Base-by-base conservation (phyloP, 2,888 invertebrate species). In the Apamea anceps region DNA sequence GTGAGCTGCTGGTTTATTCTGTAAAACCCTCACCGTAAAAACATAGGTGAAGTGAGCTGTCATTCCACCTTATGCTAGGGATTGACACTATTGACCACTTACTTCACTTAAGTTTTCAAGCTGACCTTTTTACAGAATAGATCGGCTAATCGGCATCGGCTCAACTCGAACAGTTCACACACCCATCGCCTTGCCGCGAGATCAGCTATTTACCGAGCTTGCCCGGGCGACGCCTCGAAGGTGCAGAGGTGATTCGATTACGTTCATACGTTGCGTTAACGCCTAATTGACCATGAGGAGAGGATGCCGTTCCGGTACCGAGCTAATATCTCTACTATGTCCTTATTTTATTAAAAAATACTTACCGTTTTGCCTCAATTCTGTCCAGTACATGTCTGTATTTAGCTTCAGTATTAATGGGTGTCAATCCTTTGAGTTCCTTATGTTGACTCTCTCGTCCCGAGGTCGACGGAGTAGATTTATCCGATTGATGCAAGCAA, bases 291-390 rank as follows among this genome's bases (percentile, higher is more conserved):
- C 13, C 4, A 72, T 21, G 2, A 73, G 15, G 6, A 10, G 28
- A 28, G 15, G 37, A 28, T n/a, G 32, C 45, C 5, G 6, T 45
- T n/a, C 8, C 28, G 0, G n/a, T 66, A 21, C 10, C 32, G 15
- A 45, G 15, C n/a, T 57, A 4, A 25, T 68, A 51, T 51, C 3
- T 80, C 32, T 25, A 10, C 51, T 4, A 32, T 12, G 12, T n/a
- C 45, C 10, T 48, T 74, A 3, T 37, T 54, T n/a, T 28, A 12
- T 4, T 4, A 7, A 8, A n/a, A 68, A 62, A 37, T 48, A 37
- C 28, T 77, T 37, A 80, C 80, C 54, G 67, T 18, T 37, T 45
- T 12, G 28, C 13, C 25, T 63, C 25, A 57, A 68, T 8, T 57
- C 54, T 76, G 7, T 62, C 32, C 45, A 54, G 32, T 45, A 60